These are phyloP conservation scores for Unio pictorum DNA, from an alignment of 2,888 invertebrate species.

Conservation along the genomic window DNA sequence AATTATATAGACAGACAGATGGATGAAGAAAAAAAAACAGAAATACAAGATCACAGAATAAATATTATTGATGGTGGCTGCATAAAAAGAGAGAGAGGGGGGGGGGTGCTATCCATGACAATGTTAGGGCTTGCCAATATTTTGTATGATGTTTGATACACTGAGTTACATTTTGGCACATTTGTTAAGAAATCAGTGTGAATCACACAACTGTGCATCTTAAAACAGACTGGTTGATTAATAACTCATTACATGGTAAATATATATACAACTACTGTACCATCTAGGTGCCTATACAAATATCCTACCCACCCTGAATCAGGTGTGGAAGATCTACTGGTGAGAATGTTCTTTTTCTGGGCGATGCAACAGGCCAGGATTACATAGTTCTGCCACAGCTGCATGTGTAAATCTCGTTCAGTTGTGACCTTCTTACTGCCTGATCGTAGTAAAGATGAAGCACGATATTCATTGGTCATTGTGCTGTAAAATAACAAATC, in stretches of 20 bases:
- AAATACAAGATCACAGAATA: too few relatives aligned
- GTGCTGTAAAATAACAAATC: constrained; percentile 74
- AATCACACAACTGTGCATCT: neutral
- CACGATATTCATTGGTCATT: constrained; percentile 95
- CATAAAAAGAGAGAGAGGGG: too few relatives aligned
- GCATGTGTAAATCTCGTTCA: constrained; percentile 94
- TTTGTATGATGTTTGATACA: too few relatives aligned
- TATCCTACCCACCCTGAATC: constrained; percentile 52
- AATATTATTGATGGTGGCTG: too few relatives aligned
- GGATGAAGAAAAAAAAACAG: too few relatives aligned
- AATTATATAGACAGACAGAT: too few relatives aligned
- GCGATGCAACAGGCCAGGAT: constrained; percentile 97
- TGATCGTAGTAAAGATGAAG: constrained; percentile 84
- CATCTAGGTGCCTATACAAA: neutral
- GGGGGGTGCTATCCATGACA: too few relatives aligned
- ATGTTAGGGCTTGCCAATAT: too few relatives aligned
- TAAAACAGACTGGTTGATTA: too few relatives aligned
- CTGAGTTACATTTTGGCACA: neutral
- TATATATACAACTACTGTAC: neutral
- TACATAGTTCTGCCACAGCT: constrained; percentile 98
- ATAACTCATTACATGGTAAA: too few relatives aligned
- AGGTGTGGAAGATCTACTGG: constrained; percentile 57
- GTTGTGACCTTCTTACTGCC: constrained; percentile 86
- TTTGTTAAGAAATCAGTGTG: neutral
- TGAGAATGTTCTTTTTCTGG: constrained; percentile 86